These are phyloP conservation scores for Tethya wilhelma DNA, from an alignment of 37 sponge, comb jelly and placozoan genomes.

Conservation along the genomic window DNA sequence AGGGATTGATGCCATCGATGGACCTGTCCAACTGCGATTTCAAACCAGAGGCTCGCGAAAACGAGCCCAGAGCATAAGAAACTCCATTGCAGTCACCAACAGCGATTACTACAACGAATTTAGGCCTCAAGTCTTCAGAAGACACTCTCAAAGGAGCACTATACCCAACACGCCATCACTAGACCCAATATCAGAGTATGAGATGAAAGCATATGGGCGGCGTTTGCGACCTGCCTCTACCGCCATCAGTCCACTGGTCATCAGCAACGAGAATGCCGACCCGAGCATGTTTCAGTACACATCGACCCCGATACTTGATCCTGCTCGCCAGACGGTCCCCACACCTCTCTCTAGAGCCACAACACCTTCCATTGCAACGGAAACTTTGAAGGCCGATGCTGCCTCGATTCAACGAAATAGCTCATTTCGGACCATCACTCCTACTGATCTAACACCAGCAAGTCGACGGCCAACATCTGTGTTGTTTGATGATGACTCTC, in stretches of 20 bases:
- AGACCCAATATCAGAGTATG: slow-evolving; percentile 19
- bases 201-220: neutral
- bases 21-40: slow-evolving; percentile 7
- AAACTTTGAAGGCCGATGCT: neutral
- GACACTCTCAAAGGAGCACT: neutral
- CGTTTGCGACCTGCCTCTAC: neutral
- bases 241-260: neutral
- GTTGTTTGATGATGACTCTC: neutral
- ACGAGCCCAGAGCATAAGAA: neutral
- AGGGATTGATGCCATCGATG: neutral
- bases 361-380: neutral
- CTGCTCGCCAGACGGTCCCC: neutral
- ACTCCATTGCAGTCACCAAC: slow-evolving; percentile 24
- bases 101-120: slow-evolving; percentile 33
- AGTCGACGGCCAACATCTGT: neutral
- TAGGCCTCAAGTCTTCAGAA: slow-evolving; percentile 14
- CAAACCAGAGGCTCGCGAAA: neutral
- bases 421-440: neutral
- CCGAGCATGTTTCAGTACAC: slow-evolving; percentile 20
- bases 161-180: slow-evolving; percentile 3
- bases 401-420: neutral
- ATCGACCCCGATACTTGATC: slow-evolving; percentile 6
- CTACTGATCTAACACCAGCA: neutral
- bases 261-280: neutral
- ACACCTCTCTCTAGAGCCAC: slow-evolving; percentile 13